These are phyloP conservation scores for Opisthocomus hoazin DNA, from an alignment of 2,113 vertebrate genomes.

Conservation along the genomic window DNA sequence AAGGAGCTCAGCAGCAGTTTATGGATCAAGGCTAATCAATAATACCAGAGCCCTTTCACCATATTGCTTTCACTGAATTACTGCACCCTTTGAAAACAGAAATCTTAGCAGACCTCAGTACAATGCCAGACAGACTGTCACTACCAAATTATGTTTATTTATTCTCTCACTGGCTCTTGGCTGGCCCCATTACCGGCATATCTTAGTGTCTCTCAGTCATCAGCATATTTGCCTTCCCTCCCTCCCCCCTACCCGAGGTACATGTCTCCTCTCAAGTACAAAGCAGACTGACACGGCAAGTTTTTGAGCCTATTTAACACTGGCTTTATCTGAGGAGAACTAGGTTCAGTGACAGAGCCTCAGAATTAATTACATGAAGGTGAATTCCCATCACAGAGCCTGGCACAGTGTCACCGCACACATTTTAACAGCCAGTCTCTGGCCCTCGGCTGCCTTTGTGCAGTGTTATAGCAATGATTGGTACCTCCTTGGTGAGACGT, in stretches of 20 bases:
- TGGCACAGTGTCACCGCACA: neutral
- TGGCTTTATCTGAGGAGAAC: neutral
- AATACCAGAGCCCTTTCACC: neutral
- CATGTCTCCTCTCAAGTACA: conserved; percentile 39
- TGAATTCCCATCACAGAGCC: neutral
- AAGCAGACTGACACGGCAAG: conserved; percentile 9
- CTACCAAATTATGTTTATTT: conserved; percentile 55
- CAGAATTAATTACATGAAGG: conserved; percentile 27
- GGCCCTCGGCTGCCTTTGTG: neutral
- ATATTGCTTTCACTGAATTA: conserved; percentile 27
- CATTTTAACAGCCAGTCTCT: neutral
- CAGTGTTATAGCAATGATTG: neutral
- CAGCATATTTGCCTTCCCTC: conserved; percentile 23
- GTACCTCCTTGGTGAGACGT: neutral
- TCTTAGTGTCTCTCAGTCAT: conserved; percentile 43
- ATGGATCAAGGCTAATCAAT: neutral
- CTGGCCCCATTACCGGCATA: conserved; percentile 41
- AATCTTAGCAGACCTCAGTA: neutral
- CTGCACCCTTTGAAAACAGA: conserved; percentile 16
- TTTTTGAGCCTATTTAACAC: conserved; percentile 48
- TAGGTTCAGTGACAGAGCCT: neutral
- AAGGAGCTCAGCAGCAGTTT: neutral
- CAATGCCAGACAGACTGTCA: conserved; percentile 52
- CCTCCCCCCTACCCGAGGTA: neutral
- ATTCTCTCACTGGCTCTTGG: conserved; percentile 54